Evolutionary conservation across 2,797 vertebrate genomes (phyloP).

Genomic region (Dromococcyx pavoninus): DNA sequence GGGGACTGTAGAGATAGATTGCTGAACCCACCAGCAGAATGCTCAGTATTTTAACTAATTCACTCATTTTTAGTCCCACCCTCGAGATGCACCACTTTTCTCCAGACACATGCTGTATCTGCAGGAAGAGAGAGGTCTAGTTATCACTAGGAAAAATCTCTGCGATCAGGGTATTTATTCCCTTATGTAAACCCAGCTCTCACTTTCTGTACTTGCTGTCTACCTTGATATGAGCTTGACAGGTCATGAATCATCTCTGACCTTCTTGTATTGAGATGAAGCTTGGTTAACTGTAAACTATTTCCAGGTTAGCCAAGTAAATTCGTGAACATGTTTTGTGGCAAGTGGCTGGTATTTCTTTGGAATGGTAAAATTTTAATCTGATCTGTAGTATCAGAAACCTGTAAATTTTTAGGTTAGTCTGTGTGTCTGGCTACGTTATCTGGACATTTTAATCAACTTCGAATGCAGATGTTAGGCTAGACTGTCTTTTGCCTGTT

Average conservation of each 20-base stretch:
- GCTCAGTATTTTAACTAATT: not conserved
- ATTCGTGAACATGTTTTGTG: not conserved
- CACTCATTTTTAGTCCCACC: not conserved
- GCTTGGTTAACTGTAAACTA: not conserved
- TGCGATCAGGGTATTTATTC: not conserved
- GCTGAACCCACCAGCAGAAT: not conserved
- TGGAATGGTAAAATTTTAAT: not conserved
- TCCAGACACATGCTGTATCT: not conserved
- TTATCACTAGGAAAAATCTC: not conserved
- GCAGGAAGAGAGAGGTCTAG: not conserved
- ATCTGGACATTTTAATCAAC: not conserved
- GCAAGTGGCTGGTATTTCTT: not conserved
- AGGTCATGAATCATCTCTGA: not conserved
- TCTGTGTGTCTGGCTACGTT: not conserved
- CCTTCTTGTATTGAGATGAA: rapidly evolving
- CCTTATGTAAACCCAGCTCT: not conserved
- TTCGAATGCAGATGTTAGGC: not conserved
- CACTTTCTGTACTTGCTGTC: not conserved
- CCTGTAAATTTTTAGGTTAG: not conserved
- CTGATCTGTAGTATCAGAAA: not conserved
- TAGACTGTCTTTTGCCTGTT: not conserved
- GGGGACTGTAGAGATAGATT: not conserved
- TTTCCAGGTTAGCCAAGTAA: not conserved
- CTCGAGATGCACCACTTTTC: not conserved
- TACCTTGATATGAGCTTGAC: not conserved